These are phyloP conservation scores for Pteronura brasiliensis DNA, from an alignment of 2,113 vertebrate species.

Conservation along the genomic window DNA sequence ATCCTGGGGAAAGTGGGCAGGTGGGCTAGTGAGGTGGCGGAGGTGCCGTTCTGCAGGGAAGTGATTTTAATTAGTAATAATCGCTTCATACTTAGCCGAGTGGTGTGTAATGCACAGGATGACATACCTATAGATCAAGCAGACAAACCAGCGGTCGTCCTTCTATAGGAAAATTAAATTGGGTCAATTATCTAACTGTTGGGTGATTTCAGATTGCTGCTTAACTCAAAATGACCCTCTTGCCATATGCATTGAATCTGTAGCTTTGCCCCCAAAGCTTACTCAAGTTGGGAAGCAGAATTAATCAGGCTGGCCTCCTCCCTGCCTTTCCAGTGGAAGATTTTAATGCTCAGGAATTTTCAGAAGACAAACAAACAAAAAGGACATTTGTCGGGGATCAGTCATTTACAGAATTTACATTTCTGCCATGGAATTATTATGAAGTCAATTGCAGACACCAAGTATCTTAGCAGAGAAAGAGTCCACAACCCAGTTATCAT, in stretches of 20 bases:
- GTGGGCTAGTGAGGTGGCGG: not conserved
- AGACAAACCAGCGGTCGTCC: not conserved
- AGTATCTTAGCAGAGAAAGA: not conserved
- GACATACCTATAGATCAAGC: not conserved
- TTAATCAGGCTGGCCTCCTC: not conserved
- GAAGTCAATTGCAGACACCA: slow-evolving; percentile 6
- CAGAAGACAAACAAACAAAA: slow-evolving; percentile 45
- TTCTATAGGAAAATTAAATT: slow-evolving; percentile 72
- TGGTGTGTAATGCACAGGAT: not conserved
- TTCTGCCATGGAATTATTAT: not conserved
- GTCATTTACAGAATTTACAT: not conserved
- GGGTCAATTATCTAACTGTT: slow-evolving; percentile 67
- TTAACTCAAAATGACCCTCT: slow-evolving; percentile 65
- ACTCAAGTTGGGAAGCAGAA: slow-evolving; percentile 19
- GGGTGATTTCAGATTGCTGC: slow-evolving; percentile 47
- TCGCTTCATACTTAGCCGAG: slow-evolving; percentile 35
- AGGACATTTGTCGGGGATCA: not conserved
- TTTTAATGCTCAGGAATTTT: slow-evolving; percentile 46
- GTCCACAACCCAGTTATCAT: not conserved
- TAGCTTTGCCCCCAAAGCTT: slow-evolving; percentile 31
- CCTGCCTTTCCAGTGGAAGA: not conserved
- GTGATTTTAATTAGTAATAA: slow-evolving; percentile 73
- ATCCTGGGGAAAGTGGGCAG: slow-evolving; percentile 58
- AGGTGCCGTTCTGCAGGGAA: not conserved
- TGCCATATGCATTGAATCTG: not conserved